Percentiles rank a stretch among this genome's conserved stretches.
Evolutionary conservation across 2,113 vertebrate genomes (phyloP).

Genomic region (Urocitellus parryii): DNA sequence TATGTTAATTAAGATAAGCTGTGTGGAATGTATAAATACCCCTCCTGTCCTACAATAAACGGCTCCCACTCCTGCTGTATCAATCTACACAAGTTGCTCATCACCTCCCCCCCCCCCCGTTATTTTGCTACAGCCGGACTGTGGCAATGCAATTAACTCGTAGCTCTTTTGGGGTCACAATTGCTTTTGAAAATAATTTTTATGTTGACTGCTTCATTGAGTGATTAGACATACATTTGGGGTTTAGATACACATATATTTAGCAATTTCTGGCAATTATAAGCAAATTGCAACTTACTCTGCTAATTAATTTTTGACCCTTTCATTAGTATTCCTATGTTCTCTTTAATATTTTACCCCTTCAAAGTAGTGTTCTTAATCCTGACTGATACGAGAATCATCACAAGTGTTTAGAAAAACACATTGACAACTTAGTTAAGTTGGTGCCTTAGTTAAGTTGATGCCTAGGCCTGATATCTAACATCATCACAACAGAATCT

Average conservation of each 20-base stretch:
- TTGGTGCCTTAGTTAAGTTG: too few relatives aligned
- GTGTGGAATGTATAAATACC: too few relatives aligned
- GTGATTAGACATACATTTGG: background rate
- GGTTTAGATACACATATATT: background rate
- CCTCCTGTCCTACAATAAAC: too few relatives aligned
- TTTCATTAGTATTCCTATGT: background rate
- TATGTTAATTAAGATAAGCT: too few relatives aligned
- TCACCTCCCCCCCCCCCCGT: too few relatives aligned
- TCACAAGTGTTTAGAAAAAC: background rate
- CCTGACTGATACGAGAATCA: background rate
- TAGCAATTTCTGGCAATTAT: background rate
- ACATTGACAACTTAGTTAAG: too few relatives aligned
- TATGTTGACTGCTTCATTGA: background rate
- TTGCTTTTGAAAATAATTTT: background rate
- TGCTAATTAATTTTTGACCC: background rate
- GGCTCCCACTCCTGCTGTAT: too few relatives aligned
- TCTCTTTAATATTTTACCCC: background rate
- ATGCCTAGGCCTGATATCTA: too few relatives aligned
- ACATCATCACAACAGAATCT: background rate
- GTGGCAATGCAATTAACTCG: background rate
- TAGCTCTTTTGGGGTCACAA: background rate
- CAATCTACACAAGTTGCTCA: too few relatives aligned
- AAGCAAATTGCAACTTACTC: background rate
- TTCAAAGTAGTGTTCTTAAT: background rate
- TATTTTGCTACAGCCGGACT: too few relatives aligned